These are phyloP conservation scores for Charaxes varanes DNA, from an alignment of 1,140 invertebrate species.

Conservation along the genomic window DNA sequence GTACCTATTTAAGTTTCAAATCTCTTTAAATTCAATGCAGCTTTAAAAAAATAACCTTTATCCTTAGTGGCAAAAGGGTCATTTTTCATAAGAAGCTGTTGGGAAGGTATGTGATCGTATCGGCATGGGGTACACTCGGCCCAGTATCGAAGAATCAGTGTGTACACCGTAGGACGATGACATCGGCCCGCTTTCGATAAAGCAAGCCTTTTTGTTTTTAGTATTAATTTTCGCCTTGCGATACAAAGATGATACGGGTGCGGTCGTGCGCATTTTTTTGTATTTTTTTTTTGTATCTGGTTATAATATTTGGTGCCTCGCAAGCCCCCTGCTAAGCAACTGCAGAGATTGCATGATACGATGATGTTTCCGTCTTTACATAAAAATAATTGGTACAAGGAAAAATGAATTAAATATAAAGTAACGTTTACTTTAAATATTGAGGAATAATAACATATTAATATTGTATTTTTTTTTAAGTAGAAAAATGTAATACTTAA, in stretches of 20 bases:
- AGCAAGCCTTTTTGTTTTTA: conserved; percentile 44
- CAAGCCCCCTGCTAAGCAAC: conserved; percentile 19
- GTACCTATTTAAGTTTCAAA: conserved; percentile 9
- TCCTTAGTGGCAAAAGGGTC: no score
- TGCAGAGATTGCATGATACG: conserved; percentile 17
- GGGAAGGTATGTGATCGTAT: conserved; percentile 39
- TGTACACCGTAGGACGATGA: conserved; percentile 46
- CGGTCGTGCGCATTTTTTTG: conserved; percentile 27
- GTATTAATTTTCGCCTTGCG: conserved; percentile 59
- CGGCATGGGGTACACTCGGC: conserved; percentile 25
- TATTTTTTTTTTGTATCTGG: conserved; percentile 20
- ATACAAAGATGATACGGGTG: conserved; percentile 41
- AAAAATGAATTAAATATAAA: no score
- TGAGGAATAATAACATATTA: no score
- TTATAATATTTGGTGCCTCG: conserved; percentile 17
- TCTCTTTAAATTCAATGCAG: neutral
- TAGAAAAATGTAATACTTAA: no score
- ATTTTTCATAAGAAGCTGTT: neutral
- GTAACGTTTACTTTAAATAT: no score
- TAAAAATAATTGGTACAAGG: conserved; percentile 7
- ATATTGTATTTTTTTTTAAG: no score
- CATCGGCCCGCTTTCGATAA: conserved; percentile 56
- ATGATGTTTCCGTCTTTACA: conserved; percentile 5
- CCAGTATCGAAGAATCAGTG: conserved; percentile 51
- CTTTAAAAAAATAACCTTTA: conserved; percentile 22